Conservation (phyloP, 2,797 vertebrate species). For the Paedocypris micromegethes region DNA sequence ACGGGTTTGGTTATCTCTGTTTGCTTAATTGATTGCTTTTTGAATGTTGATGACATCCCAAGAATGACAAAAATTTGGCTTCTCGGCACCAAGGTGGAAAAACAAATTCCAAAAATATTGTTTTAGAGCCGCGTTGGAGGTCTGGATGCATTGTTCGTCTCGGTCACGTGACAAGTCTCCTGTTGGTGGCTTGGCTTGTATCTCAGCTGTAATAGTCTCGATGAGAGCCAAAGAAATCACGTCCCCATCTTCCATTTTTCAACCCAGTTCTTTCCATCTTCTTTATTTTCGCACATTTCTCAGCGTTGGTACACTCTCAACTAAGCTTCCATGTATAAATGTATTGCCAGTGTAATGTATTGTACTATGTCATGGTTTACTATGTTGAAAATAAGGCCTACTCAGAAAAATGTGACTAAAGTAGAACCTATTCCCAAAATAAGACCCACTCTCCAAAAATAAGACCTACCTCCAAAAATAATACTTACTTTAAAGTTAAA, state of each 20-base stretch:
- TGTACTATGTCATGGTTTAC: no score
- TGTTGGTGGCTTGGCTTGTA: constrained; percentile 27
- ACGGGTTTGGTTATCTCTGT: no score
- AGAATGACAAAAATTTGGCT: constrained; percentile 7
- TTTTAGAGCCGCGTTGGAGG: neutral
- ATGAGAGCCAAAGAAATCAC: constrained; percentile 39
- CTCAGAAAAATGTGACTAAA: no score
- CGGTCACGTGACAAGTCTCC: constrained; percentile 32
- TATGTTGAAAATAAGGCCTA: no score
- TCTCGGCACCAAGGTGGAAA: constrained; percentile 7
- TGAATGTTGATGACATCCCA: constrained; percentile 15
- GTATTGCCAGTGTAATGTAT: no score
- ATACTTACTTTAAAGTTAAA: no score
- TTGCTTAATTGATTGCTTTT: neutral
- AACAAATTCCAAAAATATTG: constrained; percentile 23
- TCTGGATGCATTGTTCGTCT: constrained; percentile 25
- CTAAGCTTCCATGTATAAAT: no score
- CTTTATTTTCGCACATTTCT: constrained; percentile 35
- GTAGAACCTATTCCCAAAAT: no score
- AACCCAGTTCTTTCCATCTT: constrained; percentile 13
- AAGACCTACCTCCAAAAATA: no score
- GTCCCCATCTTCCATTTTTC: constrained; percentile 16
- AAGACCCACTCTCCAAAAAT: no score
- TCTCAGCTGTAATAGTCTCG: constrained; percentile 35
- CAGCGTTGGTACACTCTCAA: neutral